Conservation (phyloP, 2,797 vertebrate species). For the Pipistrellus nathusii region DNA sequence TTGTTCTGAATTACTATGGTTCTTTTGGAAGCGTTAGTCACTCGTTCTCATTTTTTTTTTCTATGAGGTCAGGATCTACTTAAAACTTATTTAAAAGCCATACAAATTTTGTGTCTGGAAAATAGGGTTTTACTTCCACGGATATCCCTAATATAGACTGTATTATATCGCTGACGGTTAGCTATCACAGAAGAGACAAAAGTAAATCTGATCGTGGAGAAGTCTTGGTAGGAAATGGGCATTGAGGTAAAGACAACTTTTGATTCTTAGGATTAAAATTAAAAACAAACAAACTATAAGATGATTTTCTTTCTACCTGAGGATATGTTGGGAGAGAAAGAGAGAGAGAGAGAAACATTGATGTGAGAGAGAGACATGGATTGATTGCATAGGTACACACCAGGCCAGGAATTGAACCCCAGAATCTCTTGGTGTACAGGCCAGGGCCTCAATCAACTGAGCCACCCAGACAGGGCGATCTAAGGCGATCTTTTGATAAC, state of each 20-base stretch:
- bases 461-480: background rate
- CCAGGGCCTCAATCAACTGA: background rate
- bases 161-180: background rate
- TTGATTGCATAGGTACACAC: background rate
- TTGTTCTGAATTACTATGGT: conserved; percentile 53
- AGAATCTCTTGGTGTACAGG: background rate
- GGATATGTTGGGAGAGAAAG: background rate
- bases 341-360: background rate
- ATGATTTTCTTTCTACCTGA: background rate
- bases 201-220: background rate
- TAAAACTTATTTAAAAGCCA: conserved; percentile 62
- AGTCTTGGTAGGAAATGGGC: background rate
- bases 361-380: background rate
- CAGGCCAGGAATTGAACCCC: background rate
- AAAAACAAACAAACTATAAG: background rate
- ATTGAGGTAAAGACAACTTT: background rate
- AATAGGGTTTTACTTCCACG: background rate
- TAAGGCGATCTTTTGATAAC: background rate
- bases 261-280: background rate
- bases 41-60: conserved; percentile 45
- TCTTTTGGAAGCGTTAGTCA: conserved; percentile 63
- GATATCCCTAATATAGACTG: background rate
- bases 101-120: conserved; percentile 3
- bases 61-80: conserved; percentile 40
- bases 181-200: background rate